Base-by-base conservation (phyloP, 2,888 invertebrate genomes). In the Lottia gigantea region DNA sequence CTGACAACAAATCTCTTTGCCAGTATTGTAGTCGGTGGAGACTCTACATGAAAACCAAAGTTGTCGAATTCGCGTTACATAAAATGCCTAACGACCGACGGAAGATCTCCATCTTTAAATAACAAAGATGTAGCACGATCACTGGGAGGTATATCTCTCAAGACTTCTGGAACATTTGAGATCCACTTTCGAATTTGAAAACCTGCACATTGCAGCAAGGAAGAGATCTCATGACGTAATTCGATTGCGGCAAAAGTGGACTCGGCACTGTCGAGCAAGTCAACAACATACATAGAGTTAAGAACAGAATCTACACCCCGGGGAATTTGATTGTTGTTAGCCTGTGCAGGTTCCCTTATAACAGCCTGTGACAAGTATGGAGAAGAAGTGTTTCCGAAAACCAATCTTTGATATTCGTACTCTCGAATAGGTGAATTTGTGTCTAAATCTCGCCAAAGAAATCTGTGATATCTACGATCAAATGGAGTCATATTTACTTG, bases 121-220 rank as follows among this genome's bases (percentile, higher is more conserved):
- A 14, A n/a, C 16, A 49, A 19, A 49, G n/a, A n/a, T n/a, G 49
- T n/a, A 12, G 14, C 4, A 7, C 49, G 16, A 49, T 49, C 49
- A 7, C 14, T 16, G 7, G 19, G 7, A 6, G 49, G 49, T n/a
- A 49, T 16, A 16, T 49, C 49, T 49, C 14, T 6, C 49, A 49
- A 49, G 16, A 49, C 6, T 6, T 14, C n/a, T 14, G 49, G 49
- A n/a, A n/a, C 49, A 16, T 49, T 49, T 49, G 49, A n/a, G 6
- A 49, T n/a, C 49, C 49, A 49, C 49, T 49, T 49, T 16, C 49
- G 14, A 15, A 49, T 49, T 49, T 49, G n/a, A 49, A 49, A 49
- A n/a, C 49, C 49, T n/a, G n/a, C 49, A 49, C 49, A 12, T 19
- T n/a, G 14, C 19, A 49, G 14, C 1, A 49, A 16, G 16, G 7